These are phyloP conservation scores for Holotrichia oblita DNA, from an alignment of 1,140 invertebrate genomes.

Conservation along the genomic window DNA sequence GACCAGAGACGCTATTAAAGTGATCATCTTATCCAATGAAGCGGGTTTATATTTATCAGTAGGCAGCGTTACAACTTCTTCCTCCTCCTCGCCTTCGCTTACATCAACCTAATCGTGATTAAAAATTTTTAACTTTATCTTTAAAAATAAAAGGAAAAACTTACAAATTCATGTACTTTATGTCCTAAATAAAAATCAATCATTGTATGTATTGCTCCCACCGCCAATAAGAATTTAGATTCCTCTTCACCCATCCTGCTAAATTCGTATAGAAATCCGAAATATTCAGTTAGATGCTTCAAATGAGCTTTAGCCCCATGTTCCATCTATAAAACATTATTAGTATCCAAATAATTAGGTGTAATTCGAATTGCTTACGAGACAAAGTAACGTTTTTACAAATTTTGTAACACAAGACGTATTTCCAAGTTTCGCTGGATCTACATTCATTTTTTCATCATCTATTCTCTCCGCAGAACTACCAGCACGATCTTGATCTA, in stretches of 20 bases:
- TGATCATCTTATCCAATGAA: conserved; percentile 96
- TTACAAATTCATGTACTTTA: conserved; percentile 73
- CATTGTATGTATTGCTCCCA: conserved; percentile 89
- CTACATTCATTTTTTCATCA: conserved; percentile 71
- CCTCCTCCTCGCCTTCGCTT: conserved; percentile 85
- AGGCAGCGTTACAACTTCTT: conserved; percentile 72
- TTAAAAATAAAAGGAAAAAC: conserved; percentile 45
- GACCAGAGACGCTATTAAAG: conserved; percentile 85
- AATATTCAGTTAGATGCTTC: conserved; percentile 91
- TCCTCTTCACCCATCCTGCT: conserved; percentile 95
- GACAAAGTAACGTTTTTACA: conserved; percentile 86
- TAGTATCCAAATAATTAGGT: background rate
- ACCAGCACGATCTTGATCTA: conserved; percentile 64
- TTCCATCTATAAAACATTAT: conserved; percentile 74
- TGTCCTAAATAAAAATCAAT: conserved; percentile 92
- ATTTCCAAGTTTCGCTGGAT: conserved; percentile 74
- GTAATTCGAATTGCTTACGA: conserved; percentile 67
- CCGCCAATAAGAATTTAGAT: conserved; percentile 84
- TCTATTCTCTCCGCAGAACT: conserved; percentile 65
- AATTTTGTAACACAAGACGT: conserved; percentile 92
- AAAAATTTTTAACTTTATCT: background rate
- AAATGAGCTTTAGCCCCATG: conserved; percentile 86
- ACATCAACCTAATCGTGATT: conserved; percentile 65
- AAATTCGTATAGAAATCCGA: conserved; percentile 90
- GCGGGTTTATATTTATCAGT: conserved; percentile 85